Evolutionary conservation across 2,888 invertebrate species (phyloP), one percentile per base, ranked within the genome.

Genomic region (Rotaria sp.): DNA sequence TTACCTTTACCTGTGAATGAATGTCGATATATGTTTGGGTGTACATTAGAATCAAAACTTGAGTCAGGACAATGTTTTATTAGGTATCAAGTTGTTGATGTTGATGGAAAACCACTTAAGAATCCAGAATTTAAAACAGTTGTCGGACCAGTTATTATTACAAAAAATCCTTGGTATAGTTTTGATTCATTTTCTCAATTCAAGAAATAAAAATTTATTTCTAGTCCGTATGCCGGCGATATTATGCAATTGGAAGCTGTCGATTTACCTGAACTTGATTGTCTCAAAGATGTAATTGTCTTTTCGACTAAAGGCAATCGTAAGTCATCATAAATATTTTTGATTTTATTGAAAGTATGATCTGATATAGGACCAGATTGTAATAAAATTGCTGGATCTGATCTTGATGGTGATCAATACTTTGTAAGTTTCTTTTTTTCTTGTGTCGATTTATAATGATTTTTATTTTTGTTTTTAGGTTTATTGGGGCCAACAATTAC

Each of bases 341-440:
- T n/a, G 10, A 5, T 35, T 30, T 67, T 35, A 35, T 5, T 67
- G 30, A 67, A 26, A 30, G 30, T 59, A 2, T 26, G 4, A 18
- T 30, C 35, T 18, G 4, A 35, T 67, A 30, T 67, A 67, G 67
- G 75, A 26, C 75, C 75, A 10, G 41, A 45, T 80, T 45, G 24
- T 38, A 10, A 45, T 45, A 26, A 80, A 45, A 45, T 80, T 45
- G 75, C 26, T 41, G 75, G 75, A 13, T 45, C 41, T 1, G 75
- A 80, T 80, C 45, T 80, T 24, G 75, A 80, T 80, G 75, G 75
- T 80, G 75, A 80, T 80, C 11, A 26, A n/a, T 80, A 80, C 15
- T 80, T 80, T 41, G 80, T 80, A 45, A 75, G 26, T 45, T 7
- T 41, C 45, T 21, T 75, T 41, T 24, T 24, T 41, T 45, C 11